phyloP scores from a whole-genome alignment of 2,888 invertebrate species.

The Drosophila fulvimacula region DNA sequence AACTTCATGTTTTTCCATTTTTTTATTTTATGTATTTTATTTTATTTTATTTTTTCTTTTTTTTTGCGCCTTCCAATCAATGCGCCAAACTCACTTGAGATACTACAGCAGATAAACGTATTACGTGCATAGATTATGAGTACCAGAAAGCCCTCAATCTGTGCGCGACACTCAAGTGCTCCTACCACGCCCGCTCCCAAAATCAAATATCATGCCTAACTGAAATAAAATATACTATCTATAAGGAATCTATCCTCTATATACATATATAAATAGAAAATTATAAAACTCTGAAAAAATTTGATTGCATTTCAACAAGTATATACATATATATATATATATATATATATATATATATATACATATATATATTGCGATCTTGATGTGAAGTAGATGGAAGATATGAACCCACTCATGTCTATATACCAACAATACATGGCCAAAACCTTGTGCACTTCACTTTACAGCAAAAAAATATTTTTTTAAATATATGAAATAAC shows the following conservation, averaged over 20 bases:
- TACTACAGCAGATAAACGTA: constrained; percentile 47
- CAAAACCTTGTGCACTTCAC: constrained; percentile 29
- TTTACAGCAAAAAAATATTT: constrained; percentile 27
- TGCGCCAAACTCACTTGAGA: constrained; percentile 43
- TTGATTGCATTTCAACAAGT: background rate
- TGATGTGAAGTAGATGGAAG: constrained; percentile 41
- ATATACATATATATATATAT: background rate
- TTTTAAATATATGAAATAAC: constrained; percentile 7
- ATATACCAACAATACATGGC: constrained; percentile 17
- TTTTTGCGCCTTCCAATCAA: constrained; percentile 18
- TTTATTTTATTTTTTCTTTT: background rate
- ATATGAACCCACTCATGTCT: constrained; percentile 19
- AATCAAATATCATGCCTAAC: background rate
- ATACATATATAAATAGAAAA: constrained; percentile 1
- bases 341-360: background rate
- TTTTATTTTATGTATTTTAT: too few relatives aligned
- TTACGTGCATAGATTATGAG: constrained; percentile 23
- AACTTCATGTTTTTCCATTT: background rate
- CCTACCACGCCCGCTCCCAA: background rate
- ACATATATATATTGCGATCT: constrained; percentile 30
- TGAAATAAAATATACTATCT: constrained; percentile 5
- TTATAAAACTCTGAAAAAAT: background rate
- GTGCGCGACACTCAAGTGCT: constrained; percentile 20
- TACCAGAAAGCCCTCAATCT: constrained; percentile 26
- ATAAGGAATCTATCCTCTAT: background rate